Conservation (phyloP, 2,888 invertebrate species). For the Cephus rjabovi region DNA sequence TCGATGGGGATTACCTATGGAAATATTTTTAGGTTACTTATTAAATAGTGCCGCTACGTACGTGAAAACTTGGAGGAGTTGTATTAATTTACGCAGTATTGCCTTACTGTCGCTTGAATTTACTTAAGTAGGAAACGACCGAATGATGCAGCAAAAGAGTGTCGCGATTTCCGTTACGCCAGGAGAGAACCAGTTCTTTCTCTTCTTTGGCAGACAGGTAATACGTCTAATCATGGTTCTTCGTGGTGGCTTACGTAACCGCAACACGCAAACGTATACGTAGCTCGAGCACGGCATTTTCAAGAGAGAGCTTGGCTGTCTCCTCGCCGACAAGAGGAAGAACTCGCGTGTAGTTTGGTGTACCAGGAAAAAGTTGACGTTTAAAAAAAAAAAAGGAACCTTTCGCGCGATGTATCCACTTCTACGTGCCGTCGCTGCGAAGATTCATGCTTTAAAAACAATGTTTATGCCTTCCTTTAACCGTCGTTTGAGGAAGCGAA, state of each 20-base stretch:
- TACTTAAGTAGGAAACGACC: neutral
- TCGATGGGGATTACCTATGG: neutral
- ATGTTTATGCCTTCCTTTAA: too few relatives aligned
- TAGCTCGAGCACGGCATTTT: conserved; percentile 1
- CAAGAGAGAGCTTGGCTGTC: neutral
- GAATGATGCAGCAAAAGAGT: neutral
- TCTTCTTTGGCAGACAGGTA: conserved; percentile 2
- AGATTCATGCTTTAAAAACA: too few relatives aligned
- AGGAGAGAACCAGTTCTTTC: conserved; percentile 36
- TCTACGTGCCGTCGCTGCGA: too few relatives aligned
- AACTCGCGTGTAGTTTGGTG: neutral
- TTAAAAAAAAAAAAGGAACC: too few relatives aligned
- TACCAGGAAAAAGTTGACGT: too few relatives aligned
- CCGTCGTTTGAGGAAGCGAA: too few relatives aligned
- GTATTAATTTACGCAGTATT: neutral
- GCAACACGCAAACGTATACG: conserved; percentile 38
- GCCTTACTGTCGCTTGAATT: neutral
- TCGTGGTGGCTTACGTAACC: conserved; percentile 38
- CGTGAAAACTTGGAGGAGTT: neutral
- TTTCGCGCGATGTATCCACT: too few relatives aligned
- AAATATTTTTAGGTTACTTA: neutral
- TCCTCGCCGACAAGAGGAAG: neutral
- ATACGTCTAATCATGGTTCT: conserved; percentile 11
- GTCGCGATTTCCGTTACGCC: conserved; percentile 33
- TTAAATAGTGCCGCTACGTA: neutral